phyloP scores from a whole-genome alignment of 2,888 invertebrate genomes.

The Arrhopalites spinosus region DNA sequence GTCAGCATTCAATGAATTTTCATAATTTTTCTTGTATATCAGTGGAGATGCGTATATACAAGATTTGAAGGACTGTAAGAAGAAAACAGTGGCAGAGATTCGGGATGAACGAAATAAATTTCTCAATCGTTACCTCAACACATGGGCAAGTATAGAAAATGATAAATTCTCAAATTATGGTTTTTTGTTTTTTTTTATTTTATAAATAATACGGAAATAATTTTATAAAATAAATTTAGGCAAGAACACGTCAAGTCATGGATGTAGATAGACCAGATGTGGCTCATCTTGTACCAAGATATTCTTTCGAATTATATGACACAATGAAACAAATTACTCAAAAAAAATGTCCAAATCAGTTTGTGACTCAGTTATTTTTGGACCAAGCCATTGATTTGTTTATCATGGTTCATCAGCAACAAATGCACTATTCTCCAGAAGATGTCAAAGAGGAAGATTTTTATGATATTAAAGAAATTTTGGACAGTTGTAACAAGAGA shows the following conservation, averaged over 20 bases:
- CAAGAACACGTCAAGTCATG: slow-evolving; percentile 41
- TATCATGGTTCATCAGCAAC: slow-evolving; percentile 50
- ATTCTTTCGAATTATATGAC: slow-evolving; percentile 40
- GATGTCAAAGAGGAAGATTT: slow-evolving; percentile 40
- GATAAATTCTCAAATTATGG: no score
- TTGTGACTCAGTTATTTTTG: slow-evolving; percentile 42
- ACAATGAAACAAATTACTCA: slow-evolving; percentile 41
- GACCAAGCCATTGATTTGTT: slow-evolving; percentile 56
- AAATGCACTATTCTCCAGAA: slow-evolving; percentile 38
- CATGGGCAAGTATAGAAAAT: no score
- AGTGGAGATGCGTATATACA: not conserved
- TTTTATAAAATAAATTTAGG: no score
- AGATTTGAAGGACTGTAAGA: slow-evolving; percentile 14
- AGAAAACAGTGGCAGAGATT: slow-evolving; percentile 3
- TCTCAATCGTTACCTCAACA: slow-evolving; percentile 43
- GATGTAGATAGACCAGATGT: slow-evolving; percentile 31
- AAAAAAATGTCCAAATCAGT: slow-evolving; percentile 31
- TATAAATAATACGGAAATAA: no score
- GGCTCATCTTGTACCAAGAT: slow-evolving; percentile 35
- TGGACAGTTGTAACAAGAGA: slow-evolving; percentile 36
- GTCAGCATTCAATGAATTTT: no score
- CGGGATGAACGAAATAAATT: slow-evolving; percentile 36
- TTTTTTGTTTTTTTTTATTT: no score
- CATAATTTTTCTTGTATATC: no score
- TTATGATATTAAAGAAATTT: slow-evolving; percentile 41